Base-by-base conservation (phyloP, 1,140 invertebrate species). In the Gryllus bimaculatus region DNA sequence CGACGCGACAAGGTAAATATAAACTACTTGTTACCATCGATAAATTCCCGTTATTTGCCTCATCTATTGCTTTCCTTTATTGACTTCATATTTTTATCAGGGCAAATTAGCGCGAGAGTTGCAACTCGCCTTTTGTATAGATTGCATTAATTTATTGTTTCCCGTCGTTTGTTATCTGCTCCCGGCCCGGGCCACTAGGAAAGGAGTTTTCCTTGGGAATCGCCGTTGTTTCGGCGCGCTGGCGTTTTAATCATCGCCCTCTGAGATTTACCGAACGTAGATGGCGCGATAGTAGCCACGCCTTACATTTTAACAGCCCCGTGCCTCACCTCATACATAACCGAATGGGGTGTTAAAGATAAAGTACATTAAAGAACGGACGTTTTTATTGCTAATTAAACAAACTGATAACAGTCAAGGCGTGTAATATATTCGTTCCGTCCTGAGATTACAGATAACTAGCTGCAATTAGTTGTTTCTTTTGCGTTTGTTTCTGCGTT, bases 331-430 rank as follows among this genome's bases (percentile, higher is more conserved):
- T 66, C 54, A 66, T 66, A 66, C 54, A 66, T 66, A 66, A 66
- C 54, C 54, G 54, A 66, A 66, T 66, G 54, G 54, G 54, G 54
- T 66, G 54, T 66, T 66, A 66, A 66, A 66, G 54, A 66, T 66
- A 66, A 66, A 66, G 54, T 66, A 18, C 54, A 66, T 66, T 66
- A 66, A 18, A 18, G 54, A 66, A 66, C 54, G 54, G 54, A 66
- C 54, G 54, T 66, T 66, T 66, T 66, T 66, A 66, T 66, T 66
- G 54, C 54, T 66, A 66, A 66, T 66, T 66, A 66, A 66, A 66
- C 54, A 66, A 66, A 66, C 10, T 66, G 54, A 66, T 66, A 66
- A 66, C 54, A 66, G 18, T 66, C 10, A 2, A 18, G 54, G 10
- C 10, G 10, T 66, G 54, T 66, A 66, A 66, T 66, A 18, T 66